A percentile compares a stretch with the other conserved stretches of the same genome.
Conservation (phyloP, 2,797 vertebrate genomes). For the Lemur catta region DNA sequence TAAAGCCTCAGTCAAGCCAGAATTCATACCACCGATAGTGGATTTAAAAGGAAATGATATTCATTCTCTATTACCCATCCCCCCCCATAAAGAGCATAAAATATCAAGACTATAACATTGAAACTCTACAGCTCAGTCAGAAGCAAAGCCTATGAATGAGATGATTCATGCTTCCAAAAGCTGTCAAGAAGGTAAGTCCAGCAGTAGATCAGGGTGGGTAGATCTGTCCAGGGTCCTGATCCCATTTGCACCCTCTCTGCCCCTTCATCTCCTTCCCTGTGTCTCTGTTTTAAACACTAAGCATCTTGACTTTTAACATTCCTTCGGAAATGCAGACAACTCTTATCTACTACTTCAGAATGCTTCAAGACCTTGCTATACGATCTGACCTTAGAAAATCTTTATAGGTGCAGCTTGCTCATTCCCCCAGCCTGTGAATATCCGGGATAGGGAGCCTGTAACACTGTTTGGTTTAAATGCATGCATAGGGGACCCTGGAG, state of each 20-base stretch:
- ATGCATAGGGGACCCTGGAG: not conserved
- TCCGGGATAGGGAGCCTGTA: not conserved
- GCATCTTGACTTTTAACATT: not conserved
- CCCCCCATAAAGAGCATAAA: not conserved
- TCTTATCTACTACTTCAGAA: not conserved
- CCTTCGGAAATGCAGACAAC: not conserved
- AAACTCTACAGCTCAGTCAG: not conserved
- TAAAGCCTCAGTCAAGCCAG: not conserved
- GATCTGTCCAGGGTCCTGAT: slow-evolving; percentile 49
- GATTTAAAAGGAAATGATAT: not conserved
- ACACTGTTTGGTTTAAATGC: not conserved
- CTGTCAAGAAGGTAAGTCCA: not conserved
- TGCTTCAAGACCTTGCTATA: not conserved
- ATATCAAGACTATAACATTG: not conserved
- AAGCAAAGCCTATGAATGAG: not conserved
- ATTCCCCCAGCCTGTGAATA: not conserved
- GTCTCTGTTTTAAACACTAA: not conserved
- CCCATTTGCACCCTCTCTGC: not conserved
- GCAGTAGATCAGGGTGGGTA: fast-evolving
- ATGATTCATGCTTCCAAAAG: not conserved
- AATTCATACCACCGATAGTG: not conserved
- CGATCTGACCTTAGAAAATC: not conserved
- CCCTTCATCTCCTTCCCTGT: not conserved
- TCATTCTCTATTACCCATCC: not conserved
- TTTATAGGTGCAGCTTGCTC: not conserved